phyloP scores from a whole-genome alignment of 1,140 invertebrate species.

The Trissolcus basalis region DNA sequence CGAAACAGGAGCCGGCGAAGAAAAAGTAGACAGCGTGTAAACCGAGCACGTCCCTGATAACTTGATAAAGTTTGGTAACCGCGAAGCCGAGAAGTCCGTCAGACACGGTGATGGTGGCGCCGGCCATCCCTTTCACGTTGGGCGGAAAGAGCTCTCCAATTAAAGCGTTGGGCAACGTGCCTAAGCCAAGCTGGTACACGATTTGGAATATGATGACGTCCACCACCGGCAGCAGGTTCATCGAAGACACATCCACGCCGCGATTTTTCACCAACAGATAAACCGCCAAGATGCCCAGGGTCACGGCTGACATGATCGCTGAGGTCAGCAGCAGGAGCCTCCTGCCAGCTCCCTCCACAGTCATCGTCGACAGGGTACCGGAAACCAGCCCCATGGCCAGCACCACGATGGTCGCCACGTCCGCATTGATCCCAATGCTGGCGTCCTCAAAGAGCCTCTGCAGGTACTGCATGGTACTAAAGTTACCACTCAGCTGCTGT shows the following conservation, averaged over 20 bases:
- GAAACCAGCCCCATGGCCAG: conserved; percentile 83
- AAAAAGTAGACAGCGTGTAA: conserved; percentile 84
- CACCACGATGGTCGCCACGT: conserved; percentile 81
- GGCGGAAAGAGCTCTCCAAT: conserved; percentile 87
- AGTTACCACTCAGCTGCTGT: conserved; percentile 87
- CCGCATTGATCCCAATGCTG: conserved; percentile 76
- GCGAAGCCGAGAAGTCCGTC: conserved; percentile 86
- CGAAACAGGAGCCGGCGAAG: conserved; percentile 81
- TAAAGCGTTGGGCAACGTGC: conserved; percentile 85
- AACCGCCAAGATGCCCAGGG: conserved; percentile 78
- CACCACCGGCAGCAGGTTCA: conserved; percentile 80
- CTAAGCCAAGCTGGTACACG: conserved; percentile 83
- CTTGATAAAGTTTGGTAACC: conserved; percentile 85
- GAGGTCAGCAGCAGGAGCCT: conserved; percentile 82
- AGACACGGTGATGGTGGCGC: conserved; percentile 79
- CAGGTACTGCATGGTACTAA: conserved; percentile 86
- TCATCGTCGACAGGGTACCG: conserved; percentile 79
- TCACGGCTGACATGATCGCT: conserved; percentile 77
- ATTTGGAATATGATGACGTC: conserved; percentile 83
- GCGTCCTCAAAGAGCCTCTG: conserved; percentile 82
- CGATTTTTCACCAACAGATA: conserved; percentile 78
- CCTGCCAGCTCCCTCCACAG: conserved; percentile 84
- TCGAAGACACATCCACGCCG: conserved; percentile 55
- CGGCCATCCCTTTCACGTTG: conserved; percentile 83
- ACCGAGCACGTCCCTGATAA: conserved; percentile 79